Percentiles rank a stretch among this genome's conserved stretches.
Conservation (phyloP, 1,140 invertebrate species). For the Orius laevigatus region DNA sequence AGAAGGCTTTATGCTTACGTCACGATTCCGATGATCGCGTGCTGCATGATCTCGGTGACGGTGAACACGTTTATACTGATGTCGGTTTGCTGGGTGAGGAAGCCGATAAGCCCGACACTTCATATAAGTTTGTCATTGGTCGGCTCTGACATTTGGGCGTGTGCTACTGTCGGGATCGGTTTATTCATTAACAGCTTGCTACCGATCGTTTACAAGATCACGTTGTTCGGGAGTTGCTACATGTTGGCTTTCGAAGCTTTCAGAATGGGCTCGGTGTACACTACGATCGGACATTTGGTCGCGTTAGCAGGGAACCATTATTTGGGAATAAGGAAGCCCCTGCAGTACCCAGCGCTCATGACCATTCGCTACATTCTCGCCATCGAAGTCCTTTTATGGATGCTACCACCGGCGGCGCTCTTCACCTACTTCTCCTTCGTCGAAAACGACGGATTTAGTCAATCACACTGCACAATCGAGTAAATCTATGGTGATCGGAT, state of each 20-base stretch:
- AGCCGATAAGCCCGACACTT: constrained; percentile 33
- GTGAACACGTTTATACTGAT: constrained; percentile 35
- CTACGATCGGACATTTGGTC: constrained; percentile 44
- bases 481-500: neutral
- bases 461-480: constrained; percentile 5
- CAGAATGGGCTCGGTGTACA: constrained; percentile 35
- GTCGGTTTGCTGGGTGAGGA: constrained; percentile 34
- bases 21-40: constrained; percentile 23
- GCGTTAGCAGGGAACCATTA: constrained; percentile 52
- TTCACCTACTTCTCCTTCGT: constrained; percentile 33
- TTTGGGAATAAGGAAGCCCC: constrained; percentile 40
- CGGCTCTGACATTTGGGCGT: constrained; percentile 38
- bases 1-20: too few species aligned
- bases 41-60: constrained; percentile 32
- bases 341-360: constrained; percentile 35
- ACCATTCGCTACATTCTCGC: constrained; percentile 25
- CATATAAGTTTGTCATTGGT: constrained; percentile 29
- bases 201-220: constrained; percentile 7
- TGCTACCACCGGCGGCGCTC: constrained; percentile 32
- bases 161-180: constrained; percentile 31
- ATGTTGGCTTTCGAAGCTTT: constrained; percentile 32
- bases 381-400: constrained; percentile 36
- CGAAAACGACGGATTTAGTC: constrained; percentile 29
- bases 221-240: constrained; percentile 22
- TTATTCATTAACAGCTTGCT: constrained; percentile 38